Percentiles rank a stretch among this genome's conserved stretches.
Evolutionary conservation across 64 coral and sea anemone species (phyloP).

Genomic region (Montipora foliosa): DNA sequence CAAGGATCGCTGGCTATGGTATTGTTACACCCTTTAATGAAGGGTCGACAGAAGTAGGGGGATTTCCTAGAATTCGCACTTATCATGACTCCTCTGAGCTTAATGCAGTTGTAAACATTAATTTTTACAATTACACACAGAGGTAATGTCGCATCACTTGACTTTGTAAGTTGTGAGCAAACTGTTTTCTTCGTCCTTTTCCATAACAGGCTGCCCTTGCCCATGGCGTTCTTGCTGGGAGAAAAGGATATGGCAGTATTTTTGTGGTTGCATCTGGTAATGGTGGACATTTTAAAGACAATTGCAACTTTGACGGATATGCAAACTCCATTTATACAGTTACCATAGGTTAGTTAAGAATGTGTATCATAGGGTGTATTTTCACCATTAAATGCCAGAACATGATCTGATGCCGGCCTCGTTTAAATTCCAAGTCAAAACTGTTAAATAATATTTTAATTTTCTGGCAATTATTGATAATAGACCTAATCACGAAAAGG

Average conservation of each 20-base stretch:
- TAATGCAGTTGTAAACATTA: no score
- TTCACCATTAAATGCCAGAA: not conserved
- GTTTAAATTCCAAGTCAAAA: no score
- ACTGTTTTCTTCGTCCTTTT: not conserved
- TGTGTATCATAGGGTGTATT: not conserved
- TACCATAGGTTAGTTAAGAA: constrained; percentile 88
- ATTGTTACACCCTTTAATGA: no score
- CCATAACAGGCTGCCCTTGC: constrained; percentile 87
- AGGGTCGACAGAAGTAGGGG: no score
- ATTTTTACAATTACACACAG: no score
- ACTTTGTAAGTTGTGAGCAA: not conserved
- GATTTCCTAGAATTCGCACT: no score
- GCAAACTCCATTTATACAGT: constrained; percentile 99
- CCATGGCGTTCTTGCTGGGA: constrained; percentile 95
- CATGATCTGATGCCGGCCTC: no score
- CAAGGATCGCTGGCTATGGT: no score
- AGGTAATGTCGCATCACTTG: not conserved
- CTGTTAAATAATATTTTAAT: no score
- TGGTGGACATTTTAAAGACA: constrained; percentile 98
- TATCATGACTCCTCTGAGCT: no score
- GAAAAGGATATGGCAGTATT: constrained; percentile 93
- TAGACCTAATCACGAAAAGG: no score
- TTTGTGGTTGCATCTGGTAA: constrained; percentile 99
- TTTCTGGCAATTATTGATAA: no score
- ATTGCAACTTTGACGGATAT: constrained; percentile 99